These are phyloP conservation scores for Magallana ariakensis DNA, from an alignment of 1,140 invertebrate species.

Conservation along the genomic window DNA sequence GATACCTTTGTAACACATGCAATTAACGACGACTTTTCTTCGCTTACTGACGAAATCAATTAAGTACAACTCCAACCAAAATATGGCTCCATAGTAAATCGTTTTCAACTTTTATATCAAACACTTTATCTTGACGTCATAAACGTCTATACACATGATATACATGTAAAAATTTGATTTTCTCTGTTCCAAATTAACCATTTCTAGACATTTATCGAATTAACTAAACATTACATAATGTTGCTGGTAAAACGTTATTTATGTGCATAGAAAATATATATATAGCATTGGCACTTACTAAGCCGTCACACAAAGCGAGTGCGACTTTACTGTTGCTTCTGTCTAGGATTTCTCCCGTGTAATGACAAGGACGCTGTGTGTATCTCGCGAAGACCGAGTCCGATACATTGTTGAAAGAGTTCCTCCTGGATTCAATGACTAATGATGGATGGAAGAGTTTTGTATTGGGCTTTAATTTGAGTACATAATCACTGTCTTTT, in stretches of 20 bases:
- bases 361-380: slow-evolving; percentile 84
- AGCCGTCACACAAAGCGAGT: slow-evolving; percentile 88
- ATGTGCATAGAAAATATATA: no score
- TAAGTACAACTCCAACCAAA: not conserved
- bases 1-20: not conserved
- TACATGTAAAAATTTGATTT: no score
- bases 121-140: no score
- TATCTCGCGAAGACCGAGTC: slow-evolving; percentile 63
- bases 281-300: slow-evolving; percentile 84
- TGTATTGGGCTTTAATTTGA: slow-evolving; percentile 83
- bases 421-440: slow-evolving; percentile 85
- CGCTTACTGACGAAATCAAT: not conserved
- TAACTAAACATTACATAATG: no score
- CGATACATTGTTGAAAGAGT: slow-evolving; percentile 79
- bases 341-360: slow-evolving; percentile 86
- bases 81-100: no score
- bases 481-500: slow-evolving; percentile 81
- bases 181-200: no score
- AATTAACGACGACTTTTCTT: not conserved
- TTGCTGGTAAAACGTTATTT: no score
- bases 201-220: no score
- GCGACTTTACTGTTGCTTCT: slow-evolving; percentile 86
- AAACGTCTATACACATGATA: no score
- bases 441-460: slow-evolving; percentile 86
- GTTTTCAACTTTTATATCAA: no score